Conservation (phyloP, 2,113 vertebrate genomes). For the Rutilus rutilus region DNA sequence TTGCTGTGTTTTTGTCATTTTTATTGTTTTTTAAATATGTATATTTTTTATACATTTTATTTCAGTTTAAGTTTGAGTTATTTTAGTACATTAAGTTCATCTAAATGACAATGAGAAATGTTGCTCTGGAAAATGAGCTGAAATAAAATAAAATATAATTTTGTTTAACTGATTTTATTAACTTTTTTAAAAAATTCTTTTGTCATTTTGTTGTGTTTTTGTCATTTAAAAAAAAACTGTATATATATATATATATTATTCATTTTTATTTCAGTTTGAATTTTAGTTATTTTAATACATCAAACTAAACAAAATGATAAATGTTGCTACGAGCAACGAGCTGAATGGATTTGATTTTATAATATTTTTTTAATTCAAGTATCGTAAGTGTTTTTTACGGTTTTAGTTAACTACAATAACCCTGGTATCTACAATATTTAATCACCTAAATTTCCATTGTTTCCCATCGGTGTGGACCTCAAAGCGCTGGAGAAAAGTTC, state of each 20-base stretch:
- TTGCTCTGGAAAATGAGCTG: too few relatives aligned
- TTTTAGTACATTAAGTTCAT: not conserved
- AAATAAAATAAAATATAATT: too few relatives aligned
- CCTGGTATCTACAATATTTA: not conserved
- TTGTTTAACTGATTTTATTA: too few relatives aligned
- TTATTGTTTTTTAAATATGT: not conserved
- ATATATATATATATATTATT: not conserved
- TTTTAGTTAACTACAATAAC: not conserved
- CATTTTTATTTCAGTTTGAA: not conserved
- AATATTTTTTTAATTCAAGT: not conserved
- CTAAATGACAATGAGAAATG: not conserved
- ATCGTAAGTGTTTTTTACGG: not conserved
- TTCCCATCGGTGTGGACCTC: constrained; percentile 82
- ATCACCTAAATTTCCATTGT: constrained; percentile 87
- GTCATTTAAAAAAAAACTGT: not conserved
- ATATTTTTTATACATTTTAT: not conserved
- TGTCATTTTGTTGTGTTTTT: not conserved
- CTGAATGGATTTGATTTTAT: not conserved
- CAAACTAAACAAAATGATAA: not conserved
- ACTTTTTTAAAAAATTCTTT: too few relatives aligned
- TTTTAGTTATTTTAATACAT: not conserved
- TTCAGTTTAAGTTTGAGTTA: not conserved
- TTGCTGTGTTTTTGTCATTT: not conserved
- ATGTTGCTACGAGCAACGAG: not conserved
- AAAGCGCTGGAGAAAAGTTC: constrained; percentile 83